Evolutionary conservation across 1,140 invertebrate genomes (phyloP), one percentile per base, ranked within the genome.

Genomic region (Melipona quadrifasciata): DNA sequence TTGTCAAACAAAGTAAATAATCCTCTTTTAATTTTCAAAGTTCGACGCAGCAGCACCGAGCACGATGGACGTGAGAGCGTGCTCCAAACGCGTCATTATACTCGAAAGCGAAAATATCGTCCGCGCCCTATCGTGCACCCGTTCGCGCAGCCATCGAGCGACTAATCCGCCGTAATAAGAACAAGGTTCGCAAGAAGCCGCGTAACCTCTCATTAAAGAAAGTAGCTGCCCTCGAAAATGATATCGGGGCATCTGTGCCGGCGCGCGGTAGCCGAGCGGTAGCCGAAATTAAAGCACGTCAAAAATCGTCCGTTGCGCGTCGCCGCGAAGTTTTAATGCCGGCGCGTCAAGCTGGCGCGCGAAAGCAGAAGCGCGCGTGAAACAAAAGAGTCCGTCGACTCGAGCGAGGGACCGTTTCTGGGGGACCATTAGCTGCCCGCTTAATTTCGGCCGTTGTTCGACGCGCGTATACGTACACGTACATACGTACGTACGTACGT

Each of bases 181-280:
- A 24, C 12, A 14, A 24, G 24, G 14, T n/a, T 47, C 39, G 39
- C 39, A 73, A 19, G 27, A 16, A 57, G 17, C 27, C 1, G 17
- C 34, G 27, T 27, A 55, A 55, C 19, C 24, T 57, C 51, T 55
- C 19, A 74, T 74, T 74, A 55, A 74, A 57, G 53, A 55, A 57
- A 74, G 72, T 74, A 57, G 53, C 72, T 21, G 72, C 5, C n/a
- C 1, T 2, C 27, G 5, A 74, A 74, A 74, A 55, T 55, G 72
- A 53, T 31, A 55, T 74, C 27, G 51, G 24, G 21, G 34, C 72
- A 74, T 74, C 72, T 74, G 72, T 55, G 53, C 72, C 72, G n/a
- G 17, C 17, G 21, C 14, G 5, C 16, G 17, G 71, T 27, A 12
- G 71, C 39, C 39, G 71, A 53, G 5, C 16, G 17, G 71, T 27